phyloP scores from a whole-genome alignment of 1,140 invertebrate genomes.

The Eupristina koningsbergeri region DNA sequence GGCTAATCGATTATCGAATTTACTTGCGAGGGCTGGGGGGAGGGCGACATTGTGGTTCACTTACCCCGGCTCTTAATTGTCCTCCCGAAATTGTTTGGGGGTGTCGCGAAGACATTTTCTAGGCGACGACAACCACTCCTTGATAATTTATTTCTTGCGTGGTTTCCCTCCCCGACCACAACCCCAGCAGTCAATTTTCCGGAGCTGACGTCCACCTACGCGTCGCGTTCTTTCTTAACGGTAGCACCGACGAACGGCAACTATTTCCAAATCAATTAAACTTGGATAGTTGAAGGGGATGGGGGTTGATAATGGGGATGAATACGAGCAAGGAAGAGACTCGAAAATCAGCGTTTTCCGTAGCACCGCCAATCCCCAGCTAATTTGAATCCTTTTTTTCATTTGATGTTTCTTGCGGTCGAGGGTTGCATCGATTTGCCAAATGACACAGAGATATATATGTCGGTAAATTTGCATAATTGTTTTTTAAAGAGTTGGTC shows the following conservation, averaged over 20 bases:
- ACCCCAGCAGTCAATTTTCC: slow-evolving; percentile 59
- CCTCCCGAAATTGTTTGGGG: slow-evolving; percentile 51
- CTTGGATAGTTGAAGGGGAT: slow-evolving; percentile 49
- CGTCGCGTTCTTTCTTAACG: slow-evolving; percentile 10
- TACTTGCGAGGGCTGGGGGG: not conserved
- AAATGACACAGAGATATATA: not conserved
- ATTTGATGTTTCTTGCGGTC: not conserved
- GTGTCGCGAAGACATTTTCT: not conserved
- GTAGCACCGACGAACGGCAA: slow-evolving; percentile 53
- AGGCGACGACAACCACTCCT: slow-evolving; percentile 52
- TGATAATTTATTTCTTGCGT: slow-evolving; percentile 71
- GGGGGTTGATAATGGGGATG: not conserved
- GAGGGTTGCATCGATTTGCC: slow-evolving; percentile 2
- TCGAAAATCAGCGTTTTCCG: slow-evolving; percentile 59
- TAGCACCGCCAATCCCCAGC: not conserved
- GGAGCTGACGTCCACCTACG: not conserved
- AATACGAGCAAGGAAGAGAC: slow-evolving; percentile 52
- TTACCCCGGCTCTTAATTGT: slow-evolving; percentile 50
- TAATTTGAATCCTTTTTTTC: not conserved
- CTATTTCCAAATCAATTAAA: slow-evolving; percentile 73
- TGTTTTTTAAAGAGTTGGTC: not conserved
- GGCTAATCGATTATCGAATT: slow-evolving; percentile 46
- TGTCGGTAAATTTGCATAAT: not conserved
- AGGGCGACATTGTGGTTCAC: slow-evolving; percentile 48
- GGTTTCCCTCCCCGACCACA: slow-evolving; percentile 59